phyloP scores from a whole-genome alignment of 1,140 invertebrate species.

The Maconellicoccus hirsutus region DNA sequence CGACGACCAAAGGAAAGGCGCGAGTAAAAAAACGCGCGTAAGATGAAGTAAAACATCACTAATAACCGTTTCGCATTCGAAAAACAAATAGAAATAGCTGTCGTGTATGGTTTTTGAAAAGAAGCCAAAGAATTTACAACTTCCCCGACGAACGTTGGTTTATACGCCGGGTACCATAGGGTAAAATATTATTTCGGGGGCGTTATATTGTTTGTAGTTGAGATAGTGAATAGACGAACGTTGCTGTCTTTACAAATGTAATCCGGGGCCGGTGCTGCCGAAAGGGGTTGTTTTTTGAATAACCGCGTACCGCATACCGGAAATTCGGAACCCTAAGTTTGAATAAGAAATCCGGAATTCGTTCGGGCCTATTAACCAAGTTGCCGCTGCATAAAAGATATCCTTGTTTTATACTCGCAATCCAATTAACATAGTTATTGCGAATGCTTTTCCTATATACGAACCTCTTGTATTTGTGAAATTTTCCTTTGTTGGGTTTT shows the following conservation, averaged over 20 bases:
- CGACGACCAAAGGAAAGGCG: too few species aligned
- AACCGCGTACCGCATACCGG: conserved; percentile 12
- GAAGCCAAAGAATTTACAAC: conserved; percentile 18
- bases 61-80: not conserved
- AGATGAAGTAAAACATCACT: not conserved
- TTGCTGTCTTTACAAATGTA: conserved; percentile 15
- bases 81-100: conserved; percentile 6
- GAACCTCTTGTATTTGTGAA: too few species aligned
- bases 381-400: not conserved
- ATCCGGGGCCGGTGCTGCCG: conserved; percentile 5
- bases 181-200: conserved; percentile 15
- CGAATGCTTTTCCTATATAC: too few species aligned
- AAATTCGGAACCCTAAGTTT: conserved; percentile 12
- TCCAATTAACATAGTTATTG: conserved; percentile 16
- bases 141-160: not conserved
- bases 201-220: not conserved
- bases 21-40: not conserved
- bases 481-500: too few species aligned
- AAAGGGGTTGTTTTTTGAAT: conserved; percentile 11
- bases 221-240: not conserved
- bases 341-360: conserved; percentile 13
- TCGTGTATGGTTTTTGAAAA: not conserved
- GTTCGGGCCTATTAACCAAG: conserved; percentile 11
- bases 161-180: not conserved
- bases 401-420: conserved; percentile 17